These are phyloP conservation scores for Noturus placidus DNA, from an alignment of 2,113 vertebrate genomes.

Conservation along the genomic window DNA sequence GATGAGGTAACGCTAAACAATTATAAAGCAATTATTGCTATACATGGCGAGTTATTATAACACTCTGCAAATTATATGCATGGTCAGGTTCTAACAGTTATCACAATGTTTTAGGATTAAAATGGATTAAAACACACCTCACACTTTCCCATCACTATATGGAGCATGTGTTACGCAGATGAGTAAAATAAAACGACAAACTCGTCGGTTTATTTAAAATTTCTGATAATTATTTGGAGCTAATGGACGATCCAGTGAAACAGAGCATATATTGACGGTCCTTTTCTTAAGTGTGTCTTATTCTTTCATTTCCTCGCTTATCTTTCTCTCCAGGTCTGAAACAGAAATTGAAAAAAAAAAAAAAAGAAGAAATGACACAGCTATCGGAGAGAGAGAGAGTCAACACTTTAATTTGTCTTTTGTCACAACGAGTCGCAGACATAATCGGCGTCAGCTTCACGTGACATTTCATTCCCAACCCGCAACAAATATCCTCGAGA, in stretches of 20 bases:
- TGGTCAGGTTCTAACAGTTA: conserved; percentile 21
- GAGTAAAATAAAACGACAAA: not conserved
- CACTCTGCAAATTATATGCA: conserved; percentile 35
- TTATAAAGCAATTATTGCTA: conserved; percentile 46
- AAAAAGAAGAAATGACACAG: not conserved
- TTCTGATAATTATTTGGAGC: not conserved
- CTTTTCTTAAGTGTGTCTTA: not conserved
- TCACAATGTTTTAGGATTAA: not conserved
- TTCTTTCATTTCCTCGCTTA: conserved; percentile 4
- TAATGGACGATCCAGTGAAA: not conserved
- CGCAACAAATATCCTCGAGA: conserved; percentile 39
- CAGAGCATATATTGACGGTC: not conserved
- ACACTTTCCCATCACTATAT: not conserved
- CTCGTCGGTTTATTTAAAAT: not conserved
- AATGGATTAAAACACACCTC: not conserved
- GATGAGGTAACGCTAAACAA: conserved; percentile 41
- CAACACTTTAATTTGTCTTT: conserved; percentile 25
- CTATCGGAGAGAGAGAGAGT: not conserved
- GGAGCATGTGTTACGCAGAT: not conserved
- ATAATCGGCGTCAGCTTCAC: conserved; percentile 37
- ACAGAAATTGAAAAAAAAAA: conserved; percentile 11
- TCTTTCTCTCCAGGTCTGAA: conserved; percentile 12
- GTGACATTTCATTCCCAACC: conserved; percentile 8
- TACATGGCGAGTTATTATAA: conserved; percentile 39
- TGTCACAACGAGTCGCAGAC: not conserved